phyloP scores from a whole-genome alignment of 92 coral and sea anemone genomes.

The Parazoanthus atlanticus region DNA sequence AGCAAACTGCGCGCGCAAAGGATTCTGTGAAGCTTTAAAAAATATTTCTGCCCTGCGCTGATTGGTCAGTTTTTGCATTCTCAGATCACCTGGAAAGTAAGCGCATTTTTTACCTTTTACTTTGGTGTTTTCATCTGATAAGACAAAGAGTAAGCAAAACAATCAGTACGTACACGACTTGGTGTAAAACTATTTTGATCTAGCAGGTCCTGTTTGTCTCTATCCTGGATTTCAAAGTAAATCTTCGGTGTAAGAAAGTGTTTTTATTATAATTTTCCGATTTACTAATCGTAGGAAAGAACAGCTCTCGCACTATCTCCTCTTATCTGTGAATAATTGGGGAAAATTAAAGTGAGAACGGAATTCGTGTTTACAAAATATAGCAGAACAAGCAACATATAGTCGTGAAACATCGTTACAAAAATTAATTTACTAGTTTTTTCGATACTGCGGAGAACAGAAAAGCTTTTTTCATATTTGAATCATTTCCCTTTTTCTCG shows the following conservation, averaged over 20 bases:
- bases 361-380: not conserved
- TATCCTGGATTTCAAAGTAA: not conserved
- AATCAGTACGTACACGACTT: not conserved
- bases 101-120: not conserved
- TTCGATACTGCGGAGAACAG: not conserved
- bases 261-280: not conserved
- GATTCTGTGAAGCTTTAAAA: too few species aligned
- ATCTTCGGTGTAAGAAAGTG: not conserved
- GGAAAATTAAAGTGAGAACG: not conserved
- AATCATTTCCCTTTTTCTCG: too few species aligned
- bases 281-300: not conserved
- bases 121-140: not conserved
- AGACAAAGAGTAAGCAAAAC: not conserved
- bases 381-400: too few species aligned
- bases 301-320: not conserved
- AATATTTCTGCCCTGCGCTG: too few species aligned
- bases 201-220: not conserved
- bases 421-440: not conserved
- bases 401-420: not conserved
- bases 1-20: too few species aligned
- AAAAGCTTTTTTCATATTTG: not conserved
- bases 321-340: not conserved
- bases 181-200: not conserved
- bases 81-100: too few species aligned
- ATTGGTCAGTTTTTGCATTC: too few species aligned